A percentile compares a stretch with the other conserved stretches of the same genome.
These are phyloP conservation scores for Acholoe squamosa DNA, from an alignment of 2,888 invertebrate genomes.

Conservation along the genomic window DNA sequence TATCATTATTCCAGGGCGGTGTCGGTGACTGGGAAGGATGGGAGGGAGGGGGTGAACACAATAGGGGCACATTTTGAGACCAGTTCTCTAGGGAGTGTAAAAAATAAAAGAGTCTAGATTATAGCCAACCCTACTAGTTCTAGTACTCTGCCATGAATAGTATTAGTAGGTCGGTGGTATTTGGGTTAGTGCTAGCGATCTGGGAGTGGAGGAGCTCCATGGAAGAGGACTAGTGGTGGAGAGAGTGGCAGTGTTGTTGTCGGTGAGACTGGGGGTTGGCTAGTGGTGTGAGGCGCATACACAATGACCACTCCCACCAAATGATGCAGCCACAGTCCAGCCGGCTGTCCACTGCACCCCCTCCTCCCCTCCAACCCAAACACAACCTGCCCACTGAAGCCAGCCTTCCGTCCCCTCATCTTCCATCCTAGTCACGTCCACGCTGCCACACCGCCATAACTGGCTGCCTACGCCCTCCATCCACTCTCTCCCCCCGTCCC, in stretches of 20 bases:
- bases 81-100: background rate
- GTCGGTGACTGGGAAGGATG: too few species aligned
- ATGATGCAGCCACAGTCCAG: conserved; percentile 28
- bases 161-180: conserved; percentile 63
- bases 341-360: background rate
- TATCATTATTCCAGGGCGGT: conserved; percentile 1
- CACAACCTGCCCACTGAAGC: background rate
- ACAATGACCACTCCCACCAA: conserved; percentile 57
- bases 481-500: conserved; percentile 4
- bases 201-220: background rate
- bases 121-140: background rate
- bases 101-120: conserved; percentile 22
- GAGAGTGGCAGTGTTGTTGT: conserved; percentile 43
- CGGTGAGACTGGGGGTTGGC: conserved; percentile 1
- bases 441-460: conserved; percentile 31
- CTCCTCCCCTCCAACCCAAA: background rate
- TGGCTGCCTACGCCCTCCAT: conserved; percentile 21
- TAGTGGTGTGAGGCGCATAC: conserved; percentile 50
- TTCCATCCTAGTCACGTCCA: background rate
- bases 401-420: background rate
- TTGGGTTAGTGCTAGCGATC: conserved; percentile 59
- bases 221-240: background rate
- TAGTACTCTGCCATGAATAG: conserved; percentile 57
- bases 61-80: background rate
- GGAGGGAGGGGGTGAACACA: too few species aligned